These are phyloP conservation scores for Parazoanthus atlanticus DNA, from an alignment of 92 coral and sea anemone genomes.

Conservation along the genomic window DNA sequence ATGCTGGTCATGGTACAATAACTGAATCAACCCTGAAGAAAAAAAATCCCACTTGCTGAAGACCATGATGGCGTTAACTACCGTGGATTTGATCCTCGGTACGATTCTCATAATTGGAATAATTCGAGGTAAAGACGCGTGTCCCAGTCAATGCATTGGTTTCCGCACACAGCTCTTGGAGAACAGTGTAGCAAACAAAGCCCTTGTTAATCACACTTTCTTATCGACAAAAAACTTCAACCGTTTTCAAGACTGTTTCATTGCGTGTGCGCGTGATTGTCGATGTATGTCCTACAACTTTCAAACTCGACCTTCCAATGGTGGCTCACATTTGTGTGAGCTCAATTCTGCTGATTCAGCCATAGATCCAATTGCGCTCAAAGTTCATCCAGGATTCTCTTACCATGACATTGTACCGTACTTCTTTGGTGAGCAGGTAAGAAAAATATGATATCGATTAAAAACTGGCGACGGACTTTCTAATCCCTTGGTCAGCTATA, in stretches of 20 bases:
- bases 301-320: too few relatives aligned
- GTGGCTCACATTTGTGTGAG: not conserved
- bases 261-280: not conserved
- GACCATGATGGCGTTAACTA: not conserved
- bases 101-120: not conserved
- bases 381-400: not conserved
- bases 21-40: too few relatives aligned
- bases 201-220: slow-evolving; percentile 3
- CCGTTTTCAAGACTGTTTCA: not conserved
- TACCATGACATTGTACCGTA: slow-evolving; percentile 1
- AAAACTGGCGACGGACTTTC: too few relatives aligned
- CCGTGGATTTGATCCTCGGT: not conserved
- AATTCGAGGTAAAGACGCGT: not conserved
- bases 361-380: not conserved
- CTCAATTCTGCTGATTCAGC: not conserved
- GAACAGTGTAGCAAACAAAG: not conserved
- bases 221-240: not conserved
- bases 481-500: too few relatives aligned
- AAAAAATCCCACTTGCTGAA: slow-evolving; percentile 59
- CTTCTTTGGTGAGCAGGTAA: not conserved
- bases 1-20: too few relatives aligned
- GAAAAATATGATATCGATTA: not conserved
- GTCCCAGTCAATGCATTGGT: not conserved
- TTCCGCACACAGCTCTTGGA: not conserved
- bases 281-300: too few relatives aligned